Conservation (phyloP, 2,888 invertebrate species). For the Acholoe squamosa region DNA sequence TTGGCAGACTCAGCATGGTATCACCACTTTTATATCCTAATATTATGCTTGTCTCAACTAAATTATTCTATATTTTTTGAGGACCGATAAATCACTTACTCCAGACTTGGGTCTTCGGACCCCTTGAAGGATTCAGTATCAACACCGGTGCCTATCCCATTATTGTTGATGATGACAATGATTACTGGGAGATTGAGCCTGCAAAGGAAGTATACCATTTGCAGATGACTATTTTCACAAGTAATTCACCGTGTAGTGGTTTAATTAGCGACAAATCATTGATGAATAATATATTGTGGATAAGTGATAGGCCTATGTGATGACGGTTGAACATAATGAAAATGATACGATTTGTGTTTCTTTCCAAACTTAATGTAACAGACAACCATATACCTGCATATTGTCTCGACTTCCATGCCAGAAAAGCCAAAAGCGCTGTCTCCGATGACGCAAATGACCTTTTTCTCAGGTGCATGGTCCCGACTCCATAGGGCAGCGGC, state of each 20-base stretch:
- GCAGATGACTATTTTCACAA: not conserved
- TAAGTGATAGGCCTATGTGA: not conserved
- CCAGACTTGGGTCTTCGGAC: slow-evolving; percentile 86
- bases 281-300: too few relatives aligned
- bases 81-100: slow-evolving; percentile 62
- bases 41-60: too few relatives aligned
- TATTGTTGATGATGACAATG: slow-evolving; percentile 96
- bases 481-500: slow-evolving; percentile 96
- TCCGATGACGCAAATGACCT: slow-evolving; percentile 96
- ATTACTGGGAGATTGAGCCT: slow-evolving; percentile 96
- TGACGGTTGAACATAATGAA: too few relatives aligned
- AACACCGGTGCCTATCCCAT: slow-evolving; percentile 95
- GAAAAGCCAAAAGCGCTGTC: slow-evolving; percentile 99
- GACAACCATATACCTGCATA: slow-evolving; percentile 91
- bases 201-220: slow-evolving; percentile 35
- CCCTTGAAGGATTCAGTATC: slow-evolving; percentile 86
- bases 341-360: not conserved
- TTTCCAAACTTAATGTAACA: not conserved
- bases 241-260: not conserved
- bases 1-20: too few relatives aligned
- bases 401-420: slow-evolving; percentile 98
- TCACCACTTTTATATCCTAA: too few relatives aligned
- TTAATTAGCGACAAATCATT: too few relatives aligned
- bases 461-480: slow-evolving; percentile 90
- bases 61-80: too few relatives aligned